Evolutionary conservation across 2,797 vertebrate genomes (phyloP).

Genomic region (Botia almorhae): DNA sequence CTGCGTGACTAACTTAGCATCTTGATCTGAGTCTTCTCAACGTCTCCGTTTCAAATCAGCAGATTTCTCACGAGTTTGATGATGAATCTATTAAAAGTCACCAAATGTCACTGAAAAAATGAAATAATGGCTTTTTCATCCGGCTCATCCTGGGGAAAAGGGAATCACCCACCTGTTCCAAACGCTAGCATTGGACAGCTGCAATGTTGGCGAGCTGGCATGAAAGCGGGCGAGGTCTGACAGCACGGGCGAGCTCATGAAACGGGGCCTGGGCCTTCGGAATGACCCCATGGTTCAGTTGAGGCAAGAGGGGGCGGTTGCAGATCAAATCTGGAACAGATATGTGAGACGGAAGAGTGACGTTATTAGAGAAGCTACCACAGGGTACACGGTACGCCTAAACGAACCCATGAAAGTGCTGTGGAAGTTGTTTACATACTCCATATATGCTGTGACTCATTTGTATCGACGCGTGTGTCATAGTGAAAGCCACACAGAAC

Average conservation of each 20-base stretch:
- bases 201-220: conserved; percentile 82
- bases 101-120: background rate
- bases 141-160: conserved; percentile 2
- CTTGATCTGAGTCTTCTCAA: background rate
- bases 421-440: conserved; percentile 43
- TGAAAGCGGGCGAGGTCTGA: conserved; percentile 92
- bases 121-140: background rate
- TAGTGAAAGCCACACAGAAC: conserved; percentile 58
- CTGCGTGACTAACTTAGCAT: background rate
- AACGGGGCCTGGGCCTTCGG: conserved; percentile 87
- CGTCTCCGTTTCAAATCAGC: background rate
- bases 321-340: conserved; percentile 8
- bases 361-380: background rate
- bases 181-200: conserved; percentile 88
- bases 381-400: conserved; percentile 1
- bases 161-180: conserved; percentile 88
- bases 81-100: background rate
- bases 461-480: conserved; percentile 52
- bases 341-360: background rate
- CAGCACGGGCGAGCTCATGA: conserved; percentile 96
- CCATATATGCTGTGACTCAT: conserved; percentile 50
- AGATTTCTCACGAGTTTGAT: background rate
- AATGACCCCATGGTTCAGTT: conserved; percentile 88
- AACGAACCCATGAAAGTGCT: conserved; percentile 2
- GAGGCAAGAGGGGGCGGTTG: conserved; percentile 27